Percentiles rank a stretch among this genome's conserved stretches.
Conservation (phyloP, 2,797 vertebrate species). For the Malurus splendens region DNA sequence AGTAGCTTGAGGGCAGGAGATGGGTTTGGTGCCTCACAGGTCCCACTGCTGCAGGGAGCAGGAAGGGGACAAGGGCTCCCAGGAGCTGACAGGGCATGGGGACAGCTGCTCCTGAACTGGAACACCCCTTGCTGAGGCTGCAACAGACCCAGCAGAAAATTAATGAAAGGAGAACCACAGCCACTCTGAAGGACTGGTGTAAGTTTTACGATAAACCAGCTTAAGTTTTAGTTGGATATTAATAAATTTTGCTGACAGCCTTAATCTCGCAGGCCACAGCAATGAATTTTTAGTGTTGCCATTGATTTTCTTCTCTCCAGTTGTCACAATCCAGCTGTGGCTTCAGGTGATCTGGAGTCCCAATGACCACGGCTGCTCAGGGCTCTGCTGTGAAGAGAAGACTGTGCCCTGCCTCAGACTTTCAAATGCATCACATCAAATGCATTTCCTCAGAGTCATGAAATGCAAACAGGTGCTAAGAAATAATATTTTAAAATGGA, state of each 20-base stretch:
- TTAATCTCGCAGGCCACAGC: not conserved
- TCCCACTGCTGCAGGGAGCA: not conserved
- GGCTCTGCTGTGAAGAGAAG: not conserved
- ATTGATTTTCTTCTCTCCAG: not conserved
- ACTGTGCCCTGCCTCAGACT: not conserved
- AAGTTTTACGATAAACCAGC: not conserved
- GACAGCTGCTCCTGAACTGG: not conserved
- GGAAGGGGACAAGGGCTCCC: not conserved
- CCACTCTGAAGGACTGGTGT: not conserved
- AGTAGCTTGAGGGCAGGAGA: not conserved
- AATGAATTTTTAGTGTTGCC: not conserved
- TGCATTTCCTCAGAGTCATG: not conserved
- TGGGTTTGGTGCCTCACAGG: not conserved
- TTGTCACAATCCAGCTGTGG: not conserved
- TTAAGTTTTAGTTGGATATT: not conserved
- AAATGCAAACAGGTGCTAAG: not conserved
- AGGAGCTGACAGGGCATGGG: not conserved
- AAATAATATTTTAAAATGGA: not conserved
- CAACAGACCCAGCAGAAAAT: not conserved
- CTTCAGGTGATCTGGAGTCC: not conserved
- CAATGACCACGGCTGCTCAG: not conserved
- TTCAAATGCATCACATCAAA: not conserved
- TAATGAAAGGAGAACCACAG: fast-evolving
- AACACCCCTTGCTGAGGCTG: not conserved
- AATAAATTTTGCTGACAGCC: not conserved